Evolutionary conservation across 1,140 invertebrate species (phyloP), one percentile per base, ranked within the genome.

Genomic region (Brachionus asplanchnoidis): DNA sequence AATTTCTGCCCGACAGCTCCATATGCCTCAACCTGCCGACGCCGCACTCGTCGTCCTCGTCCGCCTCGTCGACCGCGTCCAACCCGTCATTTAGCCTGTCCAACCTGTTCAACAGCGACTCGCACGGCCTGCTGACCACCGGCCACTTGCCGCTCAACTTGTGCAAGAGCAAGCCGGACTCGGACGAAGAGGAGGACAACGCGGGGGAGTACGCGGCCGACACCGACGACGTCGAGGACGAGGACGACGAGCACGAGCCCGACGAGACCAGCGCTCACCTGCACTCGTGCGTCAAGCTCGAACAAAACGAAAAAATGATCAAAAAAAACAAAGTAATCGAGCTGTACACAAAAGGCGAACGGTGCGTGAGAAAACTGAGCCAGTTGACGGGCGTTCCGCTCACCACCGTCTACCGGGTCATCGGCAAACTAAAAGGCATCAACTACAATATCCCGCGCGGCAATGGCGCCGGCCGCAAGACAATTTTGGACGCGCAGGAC

Each of bases 251-350:
- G 9, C 53, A 82, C 11, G 79, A 82, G 2, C 5, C 20, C 79
- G 53, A 82, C 9, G 77, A 82, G n/a, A 4, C 7, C 12, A 50
- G 32, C 23, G 2, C 8, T 5, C 73, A 28, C 44, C 46, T 11
- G 12, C 73, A 46, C 0, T 50, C 73, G 1, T 50, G 20, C 3
- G 28, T 77, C 12, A 77, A 77, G 32, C 8, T 77, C 2, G 79
- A 82, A 68, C 79, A 82, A 66, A 82, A 82, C 12, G 79, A 82
- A 40, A 82, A 82, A n/a, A 82, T 68, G 65, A 65, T 82, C 6
- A 82, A 82, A 65, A 82, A 82, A 65, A 82, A 82, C 14, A 82
- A 82, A 40, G 79, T 82, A 9, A 82, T 82, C 44, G 79, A 82
- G 32, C 26, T 82, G 53, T 82, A 82, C 32, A 82, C 79, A 0